phyloP scores from a whole-genome alignment of 2,888 invertebrate genomes.

The Epirrita christyi region DNA sequence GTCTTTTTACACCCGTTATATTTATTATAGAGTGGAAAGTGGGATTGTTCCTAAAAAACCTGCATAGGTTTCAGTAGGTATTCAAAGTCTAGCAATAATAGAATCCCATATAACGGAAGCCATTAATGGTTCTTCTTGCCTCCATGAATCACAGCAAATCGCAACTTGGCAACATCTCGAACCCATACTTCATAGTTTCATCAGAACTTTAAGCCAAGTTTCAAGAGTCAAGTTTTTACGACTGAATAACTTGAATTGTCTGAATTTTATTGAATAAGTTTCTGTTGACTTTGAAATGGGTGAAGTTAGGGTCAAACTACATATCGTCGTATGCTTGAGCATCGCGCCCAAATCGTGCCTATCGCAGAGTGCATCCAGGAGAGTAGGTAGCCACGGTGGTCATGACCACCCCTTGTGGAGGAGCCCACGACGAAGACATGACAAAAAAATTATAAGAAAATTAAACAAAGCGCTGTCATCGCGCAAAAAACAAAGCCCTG shows the following conservation, averaged over 20 bases:
- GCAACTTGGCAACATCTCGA: neutral
- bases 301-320: neutral
- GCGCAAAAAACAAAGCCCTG: no score
- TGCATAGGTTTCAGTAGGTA: neutral
- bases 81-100: neutral
- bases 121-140: neutral
- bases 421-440: no score
- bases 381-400: no score
- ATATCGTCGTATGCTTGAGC: neutral
- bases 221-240: conserved; percentile 12
- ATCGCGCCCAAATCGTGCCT: neutral
- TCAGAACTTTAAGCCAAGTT: neutral
- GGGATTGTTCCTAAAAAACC: no score
- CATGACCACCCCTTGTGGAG: no score
- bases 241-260: conserved; percentile 9
- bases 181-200: neutral
- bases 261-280: conserved; percentile 21
- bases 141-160: neutral
- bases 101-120: no score
- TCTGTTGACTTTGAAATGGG: neutral
- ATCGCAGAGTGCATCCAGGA: no score
- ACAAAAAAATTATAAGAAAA: no score
- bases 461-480: no score
- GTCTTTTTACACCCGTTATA: no score
- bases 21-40: no score